Evolutionary conservation across 1,140 invertebrate species (phyloP).

Genomic region (Temnothorax longispinosus): DNA sequence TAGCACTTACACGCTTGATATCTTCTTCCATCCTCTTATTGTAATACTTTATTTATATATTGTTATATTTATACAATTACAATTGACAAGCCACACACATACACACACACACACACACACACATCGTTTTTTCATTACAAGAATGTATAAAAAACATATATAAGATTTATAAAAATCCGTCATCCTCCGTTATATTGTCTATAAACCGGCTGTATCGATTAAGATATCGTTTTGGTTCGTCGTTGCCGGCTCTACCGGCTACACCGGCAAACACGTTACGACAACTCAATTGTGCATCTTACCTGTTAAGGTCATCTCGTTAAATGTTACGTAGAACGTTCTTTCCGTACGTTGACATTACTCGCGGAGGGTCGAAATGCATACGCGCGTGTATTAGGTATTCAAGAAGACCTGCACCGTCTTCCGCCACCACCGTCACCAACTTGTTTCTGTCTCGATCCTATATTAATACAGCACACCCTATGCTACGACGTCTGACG

Average conservation of each 20-base stretch:
- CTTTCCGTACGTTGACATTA: slow-evolving; percentile 78
- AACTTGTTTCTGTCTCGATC: slow-evolving; percentile 66
- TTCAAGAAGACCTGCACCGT: slow-evolving; percentile 55
- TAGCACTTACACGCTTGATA: neutral
- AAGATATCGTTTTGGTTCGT: neutral
- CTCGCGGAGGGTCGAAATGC: slow-evolving; percentile 54
- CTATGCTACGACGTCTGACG: slow-evolving; percentile 79
- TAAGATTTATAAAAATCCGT: slow-evolving; percentile 39
- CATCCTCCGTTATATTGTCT: neutral
- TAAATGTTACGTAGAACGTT: slow-evolving; percentile 70
- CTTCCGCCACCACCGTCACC: slow-evolving; percentile 65
- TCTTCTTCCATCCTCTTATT: neutral
- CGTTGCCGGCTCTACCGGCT: slow-evolving; percentile 6
- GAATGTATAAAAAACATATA: neutral
- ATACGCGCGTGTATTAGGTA: slow-evolving; percentile 21
- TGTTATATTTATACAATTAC: neutral
- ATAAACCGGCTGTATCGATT: neutral
- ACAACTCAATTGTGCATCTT: slow-evolving; percentile 52
- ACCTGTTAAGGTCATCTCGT: slow-evolving; percentile 84
- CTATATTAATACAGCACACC: slow-evolving; percentile 75
- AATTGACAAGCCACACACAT: neutral
- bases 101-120: neutral
- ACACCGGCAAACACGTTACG: slow-evolving; percentile 15
- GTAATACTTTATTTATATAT: slow-evolving; percentile 21
- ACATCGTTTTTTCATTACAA: neutral